phyloP scores from a whole-genome alignment of 2,113 vertebrate genomes.

The Brachyhypopomus occidentalis region DNA sequence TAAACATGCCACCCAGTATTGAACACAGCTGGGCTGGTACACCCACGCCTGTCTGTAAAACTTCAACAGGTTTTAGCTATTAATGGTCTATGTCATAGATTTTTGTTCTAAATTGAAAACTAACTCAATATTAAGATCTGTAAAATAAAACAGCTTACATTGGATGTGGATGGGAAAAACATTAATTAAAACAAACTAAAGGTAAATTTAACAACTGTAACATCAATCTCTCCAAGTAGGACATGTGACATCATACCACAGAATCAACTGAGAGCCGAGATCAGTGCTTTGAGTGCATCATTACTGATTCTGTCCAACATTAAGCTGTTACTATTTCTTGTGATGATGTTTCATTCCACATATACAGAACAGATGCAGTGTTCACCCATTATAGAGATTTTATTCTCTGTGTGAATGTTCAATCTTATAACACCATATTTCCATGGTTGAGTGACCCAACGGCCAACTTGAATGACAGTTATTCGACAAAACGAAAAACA shows the following conservation, averaged over 20 bases:
- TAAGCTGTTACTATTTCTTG: neutral
- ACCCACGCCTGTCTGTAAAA: neutral
- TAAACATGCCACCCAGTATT: neutral
- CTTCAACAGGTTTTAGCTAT: neutral
- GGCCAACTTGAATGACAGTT: neutral
- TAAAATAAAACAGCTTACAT: no score
- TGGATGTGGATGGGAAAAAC: no score
- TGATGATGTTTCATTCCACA: conserved; percentile 12
- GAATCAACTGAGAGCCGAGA: neutral
- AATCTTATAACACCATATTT: neutral
- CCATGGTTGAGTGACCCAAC: conserved; percentile 16
- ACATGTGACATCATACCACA: neutral
- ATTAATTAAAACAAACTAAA: no score
- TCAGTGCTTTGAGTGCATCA: neutral
- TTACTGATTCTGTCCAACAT: neutral
- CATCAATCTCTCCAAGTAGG: neutral
- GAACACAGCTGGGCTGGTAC: neutral
- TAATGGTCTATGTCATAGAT: neutral
- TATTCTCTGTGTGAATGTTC: conserved; percentile 3
- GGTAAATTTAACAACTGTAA: no score
- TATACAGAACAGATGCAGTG: neutral
- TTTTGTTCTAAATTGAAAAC: no score
- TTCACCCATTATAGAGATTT: neutral
- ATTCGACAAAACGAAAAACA: conserved; percentile 19
- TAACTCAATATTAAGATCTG: no score